Base-by-base conservation (phyloP, 2,888 invertebrate genomes). In the Athetis lepigone region DNA sequence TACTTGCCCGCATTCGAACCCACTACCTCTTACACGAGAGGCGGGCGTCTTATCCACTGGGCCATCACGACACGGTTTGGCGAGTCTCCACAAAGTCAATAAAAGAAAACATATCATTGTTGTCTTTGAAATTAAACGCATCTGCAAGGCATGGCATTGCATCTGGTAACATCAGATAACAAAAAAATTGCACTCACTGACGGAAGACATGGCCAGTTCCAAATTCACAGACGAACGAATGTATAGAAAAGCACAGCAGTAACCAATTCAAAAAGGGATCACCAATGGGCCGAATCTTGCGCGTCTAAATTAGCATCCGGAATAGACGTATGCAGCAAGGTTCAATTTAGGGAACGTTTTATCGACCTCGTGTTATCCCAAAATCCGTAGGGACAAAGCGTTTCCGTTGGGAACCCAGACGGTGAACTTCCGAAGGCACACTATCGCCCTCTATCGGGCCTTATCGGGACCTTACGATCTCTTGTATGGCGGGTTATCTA, bases 381-480 rank as follows among this genome's bases (percentile, higher is more conserved):
- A 80, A 82, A 82, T 84, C 83, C 81, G 58, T 70, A 72, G 86
- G 89, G 88, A 90, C 91, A 90, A 90, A 88, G 89, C 84, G 75
- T 80, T 87, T 90, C 91, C 90, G 89, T 84, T 80, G 72, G 81
- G 68, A 75, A 80, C 84, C 80, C 81, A 84, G 85, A 81, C 86
- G 81, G 84, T 78, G 81, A 56, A 78, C 80, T 78, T 84, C 87
- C 87, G 86, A 85, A 84, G 84, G 80, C 72, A 78, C 86, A 85
- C 84, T 89, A 89, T 86, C 87, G 85, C 83, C 86, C 80, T 60
- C 81, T 80, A 81, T 82, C 78, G 77, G 66, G 65, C 76, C 75
- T 82, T 83, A 85, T 84, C 84, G 70, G 66, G 65, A 70, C 73
- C 75, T 77, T 73, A 72, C 75, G 75, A 82, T 85, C 85, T 84